Percentiles rank a stretch among this genome's conserved stretches.
These are phyloP conservation scores for Theretra japonica DNA, from an alignment of 2,888 invertebrate genomes.

Conservation along the genomic window DNA sequence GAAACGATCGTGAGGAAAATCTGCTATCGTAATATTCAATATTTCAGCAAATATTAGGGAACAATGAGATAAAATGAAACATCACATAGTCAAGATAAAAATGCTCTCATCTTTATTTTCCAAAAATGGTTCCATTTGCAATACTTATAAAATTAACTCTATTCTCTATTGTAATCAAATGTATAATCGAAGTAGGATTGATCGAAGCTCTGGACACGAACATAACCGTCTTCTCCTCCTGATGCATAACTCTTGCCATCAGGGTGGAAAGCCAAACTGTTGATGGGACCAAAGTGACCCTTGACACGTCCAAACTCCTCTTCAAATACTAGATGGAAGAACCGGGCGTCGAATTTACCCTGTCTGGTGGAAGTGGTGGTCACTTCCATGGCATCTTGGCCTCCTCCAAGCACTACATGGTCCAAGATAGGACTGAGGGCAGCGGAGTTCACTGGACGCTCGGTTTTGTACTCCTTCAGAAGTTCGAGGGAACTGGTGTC, in stretches of 20 bases:
- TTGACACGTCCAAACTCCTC: conserved; percentile 99
- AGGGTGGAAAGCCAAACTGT: conserved; percentile 98
- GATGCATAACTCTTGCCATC: conserved; percentile 98
- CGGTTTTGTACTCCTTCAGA: conserved; percentile 98
- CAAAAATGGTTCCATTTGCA: background rate
- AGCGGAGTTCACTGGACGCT: conserved; percentile 98
- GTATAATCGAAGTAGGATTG: conserved; percentile 97
- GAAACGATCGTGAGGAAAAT: no score
- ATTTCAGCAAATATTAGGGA: background rate
- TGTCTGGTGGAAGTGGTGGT: conserved; percentile 96
- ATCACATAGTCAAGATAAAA: background rate
- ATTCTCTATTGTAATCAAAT: conserved; percentile 90
- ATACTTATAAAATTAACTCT: conserved; percentile 40
- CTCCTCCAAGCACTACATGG: conserved; percentile 99
- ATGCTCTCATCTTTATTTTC: conserved; percentile 6
- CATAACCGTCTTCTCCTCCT: conserved; percentile 99
- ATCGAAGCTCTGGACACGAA: conserved; percentile 98
- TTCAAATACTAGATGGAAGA: conserved; percentile 98
- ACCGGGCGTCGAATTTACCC: conserved; percentile 98
- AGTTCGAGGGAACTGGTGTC: conserved; percentile 94
- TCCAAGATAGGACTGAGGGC: conserved; percentile 97
- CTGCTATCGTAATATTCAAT: background rate
- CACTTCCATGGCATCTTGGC: conserved; percentile 99
- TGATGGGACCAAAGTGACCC: conserved; percentile 99
- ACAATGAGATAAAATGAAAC: background rate